Percentiles rank a stretch among this genome's conserved stretches.
Evolutionary conservation across 2,113 vertebrate genomes (phyloP).

Genomic region (Petromus typicus): DNA sequence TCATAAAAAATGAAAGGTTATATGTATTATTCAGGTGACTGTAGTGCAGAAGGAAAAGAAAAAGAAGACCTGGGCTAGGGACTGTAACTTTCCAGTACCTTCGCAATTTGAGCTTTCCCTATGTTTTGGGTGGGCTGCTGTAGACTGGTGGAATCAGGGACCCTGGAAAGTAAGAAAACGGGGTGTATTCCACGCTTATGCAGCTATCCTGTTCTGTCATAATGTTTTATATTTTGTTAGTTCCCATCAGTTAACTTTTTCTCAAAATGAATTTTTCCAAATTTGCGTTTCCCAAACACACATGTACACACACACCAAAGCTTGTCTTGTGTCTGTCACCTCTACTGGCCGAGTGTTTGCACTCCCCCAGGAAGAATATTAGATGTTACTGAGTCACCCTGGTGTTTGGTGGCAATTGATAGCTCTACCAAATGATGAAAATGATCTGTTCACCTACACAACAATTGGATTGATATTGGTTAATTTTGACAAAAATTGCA

Average conservation of each 20-base stretch:
- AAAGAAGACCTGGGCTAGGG: not conserved
- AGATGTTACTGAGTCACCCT: constrained; percentile 40
- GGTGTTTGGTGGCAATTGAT: not conserved
- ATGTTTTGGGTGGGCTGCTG: not conserved
- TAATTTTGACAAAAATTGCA: constrained; percentile 42
- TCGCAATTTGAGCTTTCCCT: constrained; percentile 10
- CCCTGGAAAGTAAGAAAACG: not conserved
- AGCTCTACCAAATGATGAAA: constrained; percentile 31
- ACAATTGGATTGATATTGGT: not conserved
- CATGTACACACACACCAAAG: not conserved
- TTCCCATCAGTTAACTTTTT: constrained; percentile 35
- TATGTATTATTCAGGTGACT: constrained; percentile 56
- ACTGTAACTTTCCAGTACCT: not conserved
- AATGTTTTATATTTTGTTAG: not conserved
- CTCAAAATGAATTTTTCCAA: not conserved
- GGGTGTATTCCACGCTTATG: not conserved
- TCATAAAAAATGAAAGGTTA: constrained; percentile 64
- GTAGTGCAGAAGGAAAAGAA: not conserved
- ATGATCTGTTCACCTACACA: constrained; percentile 44
- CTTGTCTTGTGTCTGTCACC: constrained; percentile 40
- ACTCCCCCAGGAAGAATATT: not conserved
- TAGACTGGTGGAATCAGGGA: not conserved
- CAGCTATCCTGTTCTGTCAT: constrained; percentile 11
- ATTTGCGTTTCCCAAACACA: not conserved
- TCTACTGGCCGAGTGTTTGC: not conserved